Base-by-base conservation (phyloP, 2,113 vertebrate species). In the Dinomys branickii region DNA sequence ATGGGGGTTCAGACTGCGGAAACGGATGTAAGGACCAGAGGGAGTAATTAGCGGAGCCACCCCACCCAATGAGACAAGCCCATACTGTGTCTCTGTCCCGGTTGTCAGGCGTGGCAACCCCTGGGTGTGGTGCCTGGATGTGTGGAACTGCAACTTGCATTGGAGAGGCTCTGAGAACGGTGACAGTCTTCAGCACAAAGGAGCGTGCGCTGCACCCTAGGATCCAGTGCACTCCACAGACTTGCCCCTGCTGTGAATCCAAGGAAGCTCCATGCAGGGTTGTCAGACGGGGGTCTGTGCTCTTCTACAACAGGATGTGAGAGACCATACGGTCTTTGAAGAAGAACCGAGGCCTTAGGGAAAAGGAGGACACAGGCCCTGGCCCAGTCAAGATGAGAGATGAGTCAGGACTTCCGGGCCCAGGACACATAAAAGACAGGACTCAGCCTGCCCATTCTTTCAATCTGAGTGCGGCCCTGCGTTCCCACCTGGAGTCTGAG, bases 11-110 rank as follows among this genome's bases (percentile, higher is more conserved):
- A 78, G 75, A 50, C 26, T 50, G 26, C 75, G 17, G 12, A 47
- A 50, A 17, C 28, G 13, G 50, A 33, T 13, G 13, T 28, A 2
- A 50, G 6, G 44, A 30, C 28, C 28, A 73, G 19, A 41, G 20
- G 44, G 13, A 50, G 44, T 13, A 33, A 50, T 50, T 28, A 50
- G 20, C 4, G 73, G 13, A 7, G 7, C 44, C 28, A 30, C 2
- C 28, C 44, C 44, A 28, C 24, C 11, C 44, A 26, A 30, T 26
- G 50, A 50, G 44, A 78, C 7, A 26, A 78, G 75, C 26, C 47
- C 12, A 3, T 16, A 9, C 1, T 8, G 28, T 7, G 30, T 7
- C 14, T 78, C 44, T 50, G 7, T 6, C 14, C 11, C 26, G 1
- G 26, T 50, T 50, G 50, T 78, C 44, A 50, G 41, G 44, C 14